A percentile compares a stretch with the other conserved stretches of the same genome.
phyloP scores from a whole-genome alignment of 2,113 vertebrate species.

The Panthera tigris region DNA sequence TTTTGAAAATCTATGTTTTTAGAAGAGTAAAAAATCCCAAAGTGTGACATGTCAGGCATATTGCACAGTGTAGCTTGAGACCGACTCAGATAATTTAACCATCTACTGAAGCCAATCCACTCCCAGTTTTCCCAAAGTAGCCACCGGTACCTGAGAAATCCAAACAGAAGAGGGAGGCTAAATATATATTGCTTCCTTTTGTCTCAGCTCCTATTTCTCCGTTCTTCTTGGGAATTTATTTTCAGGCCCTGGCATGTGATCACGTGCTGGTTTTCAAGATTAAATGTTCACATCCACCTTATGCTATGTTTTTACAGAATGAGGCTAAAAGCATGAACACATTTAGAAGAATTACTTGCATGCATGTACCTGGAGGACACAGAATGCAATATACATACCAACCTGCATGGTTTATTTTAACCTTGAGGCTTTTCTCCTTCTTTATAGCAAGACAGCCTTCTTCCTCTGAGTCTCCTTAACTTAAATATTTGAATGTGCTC shows the following conservation, averaged over 20 bases:
- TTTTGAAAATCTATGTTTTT: slow-evolving; percentile 37
- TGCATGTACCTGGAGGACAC: background rate
- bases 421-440: background rate
- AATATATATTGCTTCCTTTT: slow-evolving; percentile 2
- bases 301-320: background rate
- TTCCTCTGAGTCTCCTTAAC: slow-evolving; percentile 26
- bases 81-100: background rate
- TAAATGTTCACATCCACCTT: background rate
- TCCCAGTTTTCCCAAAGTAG: background rate
- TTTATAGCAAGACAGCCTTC: background rate
- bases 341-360: background rate
- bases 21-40: background rate
- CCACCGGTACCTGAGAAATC: slow-evolving; percentile 1
- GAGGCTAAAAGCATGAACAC: background rate
- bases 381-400: background rate
- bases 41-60: background rate
- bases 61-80: background rate
- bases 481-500: slow-evolving; percentile 50
- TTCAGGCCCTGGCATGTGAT: background rate
- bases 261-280: slow-evolving; percentile 8
- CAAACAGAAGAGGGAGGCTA: slow-evolving; percentile 10
- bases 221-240: slow-evolving; percentile 43
- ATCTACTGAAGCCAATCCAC: background rate
- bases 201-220: slow-evolving; percentile 15
- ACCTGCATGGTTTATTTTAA: slow-evolving; percentile 41